Base-by-base conservation (phyloP, 1,140 invertebrate genomes). In the Bombus superbus region DNA sequence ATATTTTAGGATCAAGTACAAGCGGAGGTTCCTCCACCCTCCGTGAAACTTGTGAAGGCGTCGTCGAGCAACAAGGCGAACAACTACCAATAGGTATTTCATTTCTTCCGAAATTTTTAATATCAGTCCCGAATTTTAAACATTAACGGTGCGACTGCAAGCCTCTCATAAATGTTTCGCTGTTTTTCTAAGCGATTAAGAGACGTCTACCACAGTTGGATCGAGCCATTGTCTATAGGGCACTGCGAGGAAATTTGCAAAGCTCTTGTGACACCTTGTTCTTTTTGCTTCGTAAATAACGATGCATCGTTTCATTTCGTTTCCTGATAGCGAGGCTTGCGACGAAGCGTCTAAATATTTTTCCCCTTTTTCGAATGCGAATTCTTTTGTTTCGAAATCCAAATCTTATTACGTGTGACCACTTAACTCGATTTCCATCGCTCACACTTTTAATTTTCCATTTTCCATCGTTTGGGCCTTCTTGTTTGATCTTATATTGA, bases 221-320 rank as follows among this genome's bases (percentile, higher is more conserved):
- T 94, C 91, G 91, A 94, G 93, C 94, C 94, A 95, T 95, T 95
- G 94, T 95, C 94, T 94, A 95, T 93, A 89, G 82, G 83, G 75
- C 91, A 92, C 90, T 93, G 90, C 91, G 83, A 77, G 44, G 11
- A 77, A 79, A 76, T 87, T 72, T 87, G 62, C 62, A 25, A 64
- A 22, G 40, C 53, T 76, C 11, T 82, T 74, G 57, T 47, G 25
- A 73, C 42, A 68, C 28, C 18, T 79, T 18, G 28, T 80, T 47
- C 68, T 35, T 38, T 78, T 68, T 53, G 38, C n/a, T 73, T 69
- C 53, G 53, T 79, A 71, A 81, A 79, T 47, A 72, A 81, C 18
- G 35, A 64, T 38, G 71, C 66, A 81, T 82, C 72, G 75, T 86
- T 91, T 91, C 86, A 81, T 80, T 91, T 83, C 79, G 83, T 85